Evolutionary conservation across 2,113 vertebrate species (phyloP), one percentile per base, ranked within the genome.

Genomic region (Ceyx margarethae): DNA sequence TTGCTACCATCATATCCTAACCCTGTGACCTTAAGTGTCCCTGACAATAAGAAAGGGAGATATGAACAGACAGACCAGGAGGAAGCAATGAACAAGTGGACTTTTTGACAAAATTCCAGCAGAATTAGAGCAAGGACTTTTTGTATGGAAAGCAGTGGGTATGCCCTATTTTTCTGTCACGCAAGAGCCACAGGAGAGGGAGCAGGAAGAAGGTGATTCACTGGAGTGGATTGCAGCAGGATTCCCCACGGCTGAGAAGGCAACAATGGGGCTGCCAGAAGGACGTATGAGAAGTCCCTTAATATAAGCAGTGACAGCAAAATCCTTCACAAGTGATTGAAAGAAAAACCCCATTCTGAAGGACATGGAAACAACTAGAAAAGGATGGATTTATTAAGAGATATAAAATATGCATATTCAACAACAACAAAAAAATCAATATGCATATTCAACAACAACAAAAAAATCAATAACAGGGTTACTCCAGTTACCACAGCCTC

Each of bases 381-480:
- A 89, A 83, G 28, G 81, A 60, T 29, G 7, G 60, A 73, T 85
- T 95, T 95, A 96, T 95, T 97, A 93, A 91, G n/a, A 93, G 60
- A 10, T 74, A 89, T 81, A 96, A 95, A 95, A 93, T 90, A 94
- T 62, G 57, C 68, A 87, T 73, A 94, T 75, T 93, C 50, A 92
- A 89, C 53, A 69, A 43, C 1, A 8, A 42, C 10, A 26, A 68
- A 71, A 86, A 37, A 37, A 37, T 37, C 37, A 37, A 37, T 37
- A 37, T 37, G 37, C 37, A 37, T 37, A 37, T 37, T 37, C 37
- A 37, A 37, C 37, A 37, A 37, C 37, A 37, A 37, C 37, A 37
- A 37, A 90, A 93, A 96, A 95, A 94, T 67, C 87, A 95, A 62
- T 91, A 74, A 21, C 51, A 35, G 56, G 20, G 21, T 93, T 97